Evolutionary conservation across 1,140 invertebrate species (phyloP).

Genomic region (Samia ricini): DNA sequence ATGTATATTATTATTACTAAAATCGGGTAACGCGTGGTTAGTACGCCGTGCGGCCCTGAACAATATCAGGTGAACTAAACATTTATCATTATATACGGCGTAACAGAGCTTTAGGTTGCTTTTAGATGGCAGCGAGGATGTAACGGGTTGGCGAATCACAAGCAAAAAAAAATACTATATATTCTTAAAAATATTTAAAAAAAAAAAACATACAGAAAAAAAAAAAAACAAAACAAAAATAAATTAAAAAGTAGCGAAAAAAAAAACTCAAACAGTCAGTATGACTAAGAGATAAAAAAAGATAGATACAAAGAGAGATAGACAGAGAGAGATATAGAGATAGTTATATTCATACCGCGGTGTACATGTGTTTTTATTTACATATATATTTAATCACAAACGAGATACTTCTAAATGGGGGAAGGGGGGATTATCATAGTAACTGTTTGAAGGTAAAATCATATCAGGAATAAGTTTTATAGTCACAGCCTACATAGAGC

Average conservation of each 20-base stretch:
- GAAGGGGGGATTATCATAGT: conserved; percentile 59
- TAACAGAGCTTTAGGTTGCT: conserved; percentile 50
- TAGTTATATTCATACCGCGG: conserved; percentile 69
- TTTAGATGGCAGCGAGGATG: conserved; percentile 66
- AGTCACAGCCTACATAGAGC: conserved; percentile 70
- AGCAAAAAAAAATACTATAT: conserved; percentile 75
- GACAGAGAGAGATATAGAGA: conserved; percentile 64
- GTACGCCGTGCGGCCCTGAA: conserved; percentile 43
- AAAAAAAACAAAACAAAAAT: conserved; percentile 4
- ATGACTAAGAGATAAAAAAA: conserved; percentile 69
- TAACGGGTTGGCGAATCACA: conserved; percentile 71
- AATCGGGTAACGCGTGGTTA: conserved; percentile 60
- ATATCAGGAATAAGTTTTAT: conserved; percentile 68
- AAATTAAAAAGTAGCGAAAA: conserved; percentile 35
- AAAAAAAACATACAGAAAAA: conserved; percentile 54
- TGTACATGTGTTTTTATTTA: conserved; percentile 56
- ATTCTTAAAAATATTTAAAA: conserved; percentile 41
- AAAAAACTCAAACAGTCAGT: conserved; percentile 75
- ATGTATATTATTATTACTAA: too few species aligned
- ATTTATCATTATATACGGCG: conserved; percentile 34
- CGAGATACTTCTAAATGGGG: conserved; percentile 34
- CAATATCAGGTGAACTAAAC: conserved; percentile 21
- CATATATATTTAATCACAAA: too few species aligned
- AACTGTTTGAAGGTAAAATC: conserved; percentile 67
- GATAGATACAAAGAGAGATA: too few species aligned